These are phyloP conservation scores for Sycophila texana DNA, from an alignment of 2,888 invertebrate genomes.

Conservation along the genomic window DNA sequence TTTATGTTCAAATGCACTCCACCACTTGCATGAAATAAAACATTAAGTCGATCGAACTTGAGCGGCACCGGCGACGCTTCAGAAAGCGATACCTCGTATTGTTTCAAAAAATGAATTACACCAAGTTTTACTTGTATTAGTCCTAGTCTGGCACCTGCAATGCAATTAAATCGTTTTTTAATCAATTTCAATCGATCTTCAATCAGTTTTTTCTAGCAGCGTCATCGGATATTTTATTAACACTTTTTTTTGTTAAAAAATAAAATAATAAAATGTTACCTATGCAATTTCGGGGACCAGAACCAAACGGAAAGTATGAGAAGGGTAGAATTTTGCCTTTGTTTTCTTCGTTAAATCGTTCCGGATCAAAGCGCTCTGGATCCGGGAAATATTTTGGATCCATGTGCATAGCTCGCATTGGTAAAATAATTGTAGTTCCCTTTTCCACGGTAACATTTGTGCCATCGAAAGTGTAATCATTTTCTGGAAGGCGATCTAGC, in stretches of 20 bases:
- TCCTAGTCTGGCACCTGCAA: conserved; percentile 66
- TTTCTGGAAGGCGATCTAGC: conserved; percentile 62
- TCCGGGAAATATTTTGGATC: conserved; percentile 72
- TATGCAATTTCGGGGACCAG: conserved; percentile 71
- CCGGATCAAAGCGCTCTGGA: conserved; percentile 74
- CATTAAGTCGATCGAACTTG: conserved; percentile 59
- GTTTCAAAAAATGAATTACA: conserved; percentile 62
- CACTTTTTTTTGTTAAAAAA: no score
- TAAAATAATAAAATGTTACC: no score
- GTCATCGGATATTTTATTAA: no score
- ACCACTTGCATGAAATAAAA: conserved; percentile 58
- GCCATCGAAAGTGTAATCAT: conserved; percentile 66
- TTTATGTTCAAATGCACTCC: conserved; percentile 62
- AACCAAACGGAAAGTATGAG: conserved; percentile 70
- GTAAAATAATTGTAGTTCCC: conserved; percentile 69
- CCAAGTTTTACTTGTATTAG: conserved; percentile 67
- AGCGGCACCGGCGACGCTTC: conserved; percentile 63
- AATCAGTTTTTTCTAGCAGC: no score
- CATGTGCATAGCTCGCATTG: conserved; percentile 71
- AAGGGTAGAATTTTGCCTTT: conserved; percentile 64
- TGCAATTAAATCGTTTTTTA: not conserved
- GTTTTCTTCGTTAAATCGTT: conserved; percentile 71
- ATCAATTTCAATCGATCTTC: no score
- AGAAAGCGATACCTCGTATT: conserved; percentile 62
- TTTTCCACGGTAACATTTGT: conserved; percentile 66